Base-by-base conservation (phyloP, 2,888 invertebrate species). In the Salpingus planirostris region DNA sequence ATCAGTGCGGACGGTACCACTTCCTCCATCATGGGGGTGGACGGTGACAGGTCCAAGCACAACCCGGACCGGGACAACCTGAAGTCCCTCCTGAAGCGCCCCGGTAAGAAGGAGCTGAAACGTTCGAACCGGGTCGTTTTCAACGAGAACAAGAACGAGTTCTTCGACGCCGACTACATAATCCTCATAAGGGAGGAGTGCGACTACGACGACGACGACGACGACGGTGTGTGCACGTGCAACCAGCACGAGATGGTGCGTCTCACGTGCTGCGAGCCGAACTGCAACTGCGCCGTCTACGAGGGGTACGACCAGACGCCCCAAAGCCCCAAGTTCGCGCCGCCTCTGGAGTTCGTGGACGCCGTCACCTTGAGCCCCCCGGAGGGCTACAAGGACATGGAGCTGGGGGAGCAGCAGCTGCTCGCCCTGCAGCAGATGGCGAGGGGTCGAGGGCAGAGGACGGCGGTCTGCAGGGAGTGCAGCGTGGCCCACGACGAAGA, bases 161-260 rank as follows among this genome's bases (percentile, higher is more conserved):
- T 88, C 66, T 89, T 90, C 62, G 90, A 90, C 52, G 89, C 90
- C 29, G 89, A 90, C 66, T 90, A 90, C 57, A 89, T 90, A 55
- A 90, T 90, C 52, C 72, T 89, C 42, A 88, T 90, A 43, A 78
- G 89, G 38, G 89, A 90, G 59, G 89, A 89, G 60, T 87, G 87
- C 57, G 79, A 80, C 52, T 84, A 80, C 56, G 87, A 85, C 39
- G 86, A 86, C 54, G 87, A 86, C 56, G 87, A 85, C 36, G 85
- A 77, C 60, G 76, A 78, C 34, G 70, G 71, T 28, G 68, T 72
- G 31, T 86, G 85, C 52, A 83, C 84, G 51, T 80, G 79, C 52
- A 76, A 76, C 43, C 78, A 78, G 54, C 78, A 77, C 54, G 79
- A 78, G 57, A 67, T 78, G 67, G 70, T 72, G 40, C 68, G 77